Percentiles rank a stretch among this genome's conserved stretches.
Conservation (phyloP, 2,797 vertebrate genomes). For the Buceros bicornis region DNA sequence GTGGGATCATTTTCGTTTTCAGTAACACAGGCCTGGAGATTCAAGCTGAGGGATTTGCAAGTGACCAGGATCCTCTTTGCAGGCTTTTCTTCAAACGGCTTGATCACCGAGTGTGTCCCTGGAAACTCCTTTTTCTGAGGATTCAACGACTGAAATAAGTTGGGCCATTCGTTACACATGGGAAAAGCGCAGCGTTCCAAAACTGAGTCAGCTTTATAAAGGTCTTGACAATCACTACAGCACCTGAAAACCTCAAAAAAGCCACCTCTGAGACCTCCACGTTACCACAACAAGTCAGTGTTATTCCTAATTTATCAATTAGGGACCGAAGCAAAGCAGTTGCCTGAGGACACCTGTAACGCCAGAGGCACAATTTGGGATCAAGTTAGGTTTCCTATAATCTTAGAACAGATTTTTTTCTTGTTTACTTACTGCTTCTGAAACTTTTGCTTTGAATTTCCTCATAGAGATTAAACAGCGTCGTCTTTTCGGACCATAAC, state of each 20-base stretch:
- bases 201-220: background rate
- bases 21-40: constrained; percentile 92
- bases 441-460: background rate
- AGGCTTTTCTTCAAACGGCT: constrained; percentile 92
- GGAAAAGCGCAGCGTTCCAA: background rate
- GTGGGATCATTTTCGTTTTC: constrained; percentile 90
- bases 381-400: background rate
- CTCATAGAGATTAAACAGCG: background rate
- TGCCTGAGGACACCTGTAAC: background rate
- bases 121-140: constrained; percentile 86
- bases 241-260: background rate
- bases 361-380: background rate
- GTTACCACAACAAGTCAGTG: background rate
- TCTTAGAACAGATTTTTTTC: background rate
- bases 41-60: constrained; percentile 90
- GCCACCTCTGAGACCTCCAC: background rate
- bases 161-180: background rate
- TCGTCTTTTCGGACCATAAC: background rate
- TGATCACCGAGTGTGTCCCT: constrained; percentile 80
- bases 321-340: background rate
- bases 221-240: background rate
- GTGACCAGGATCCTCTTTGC: constrained; percentile 90
- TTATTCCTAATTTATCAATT: background rate
- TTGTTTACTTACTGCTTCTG: background rate
- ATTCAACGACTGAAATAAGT: constrained; percentile 84